These are phyloP conservation scores for Hoplostethus atlanticus DNA, from an alignment of 2,797 vertebrate species.

Conservation along the genomic window DNA sequence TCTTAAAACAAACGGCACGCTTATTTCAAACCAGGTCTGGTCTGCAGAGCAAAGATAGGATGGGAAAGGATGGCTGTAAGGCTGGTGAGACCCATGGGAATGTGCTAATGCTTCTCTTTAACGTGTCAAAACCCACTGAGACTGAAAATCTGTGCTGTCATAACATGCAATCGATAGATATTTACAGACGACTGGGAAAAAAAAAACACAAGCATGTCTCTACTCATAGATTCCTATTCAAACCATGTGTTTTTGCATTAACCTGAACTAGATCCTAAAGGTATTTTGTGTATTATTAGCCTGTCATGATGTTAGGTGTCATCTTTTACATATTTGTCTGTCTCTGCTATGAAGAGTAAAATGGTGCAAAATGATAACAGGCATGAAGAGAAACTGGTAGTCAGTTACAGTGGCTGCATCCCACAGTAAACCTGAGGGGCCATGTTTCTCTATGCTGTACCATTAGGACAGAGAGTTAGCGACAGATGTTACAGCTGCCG, in stretches of 20 bases:
- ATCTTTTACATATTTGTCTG: slow-evolving; percentile 25
- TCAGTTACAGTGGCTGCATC: slow-evolving; percentile 4
- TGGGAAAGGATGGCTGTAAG: slow-evolving; percentile 13
- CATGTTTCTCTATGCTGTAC: slow-evolving; percentile 14
- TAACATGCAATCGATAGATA: slow-evolving; percentile 12
- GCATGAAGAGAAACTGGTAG: slow-evolving; percentile 4
- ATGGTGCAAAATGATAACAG: slow-evolving; percentile 27
- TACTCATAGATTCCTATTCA: slow-evolving; percentile 21
- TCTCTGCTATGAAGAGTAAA: slow-evolving; percentile 4
- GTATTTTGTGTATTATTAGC: slow-evolving; percentile 6
- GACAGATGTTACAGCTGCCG: slow-evolving; percentile 38
- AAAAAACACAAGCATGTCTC: slow-evolving; percentile 22
- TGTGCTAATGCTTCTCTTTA: slow-evolving; percentile 20
- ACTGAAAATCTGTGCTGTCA: slow-evolving; percentile 34
- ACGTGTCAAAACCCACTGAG: slow-evolving; percentile 36
- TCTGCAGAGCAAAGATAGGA: slow-evolving; percentile 28
- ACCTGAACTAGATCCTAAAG: slow-evolving; percentile 24
- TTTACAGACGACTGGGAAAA: slow-evolving; percentile 10
- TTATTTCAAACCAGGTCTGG: slow-evolving; percentile 39
- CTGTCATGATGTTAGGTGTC: slow-evolving; percentile 38
- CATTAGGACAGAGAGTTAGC: neutral
- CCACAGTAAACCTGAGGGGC: neutral
- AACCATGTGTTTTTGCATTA: slow-evolving; percentile 33
- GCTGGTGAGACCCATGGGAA: slow-evolving; percentile 14
- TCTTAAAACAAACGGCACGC: slow-evolving; percentile 53